Evolutionary conservation across 2,888 invertebrate genomes (phyloP).

Genomic region (Conchocele bisecta): DNA sequence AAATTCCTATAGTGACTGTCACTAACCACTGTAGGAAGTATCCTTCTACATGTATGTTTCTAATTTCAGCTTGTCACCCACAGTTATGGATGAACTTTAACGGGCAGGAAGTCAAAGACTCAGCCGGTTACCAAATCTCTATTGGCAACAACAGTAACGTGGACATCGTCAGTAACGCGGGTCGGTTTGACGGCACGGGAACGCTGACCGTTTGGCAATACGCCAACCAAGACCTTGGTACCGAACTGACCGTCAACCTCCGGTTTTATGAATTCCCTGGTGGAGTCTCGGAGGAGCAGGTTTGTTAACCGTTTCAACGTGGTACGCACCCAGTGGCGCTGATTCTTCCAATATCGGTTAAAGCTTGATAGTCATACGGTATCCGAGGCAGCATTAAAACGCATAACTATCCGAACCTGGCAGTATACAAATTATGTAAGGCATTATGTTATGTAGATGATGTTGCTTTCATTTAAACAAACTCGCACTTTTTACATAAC

Average conservation of each 20-base stretch:
- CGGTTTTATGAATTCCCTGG: constrained; percentile 62
- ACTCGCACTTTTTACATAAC: too few relatives aligned
- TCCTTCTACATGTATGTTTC: not conserved
- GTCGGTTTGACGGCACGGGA: constrained; percentile 62
- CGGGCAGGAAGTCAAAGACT: constrained; percentile 53
- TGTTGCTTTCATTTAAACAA: too few relatives aligned
- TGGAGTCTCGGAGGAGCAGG: constrained; percentile 57
- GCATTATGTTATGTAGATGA: too few relatives aligned
- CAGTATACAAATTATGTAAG: too few relatives aligned
- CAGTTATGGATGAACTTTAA: constrained; percentile 60
- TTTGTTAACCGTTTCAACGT: too few relatives aligned
- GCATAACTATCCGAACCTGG: too few relatives aligned
- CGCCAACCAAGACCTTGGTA: constrained; percentile 57
- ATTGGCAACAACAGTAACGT: constrained; percentile 63
- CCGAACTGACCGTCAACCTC: constrained; percentile 52
- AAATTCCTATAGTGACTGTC: not conserved
- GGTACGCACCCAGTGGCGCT: too few relatives aligned
- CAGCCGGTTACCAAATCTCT: constrained; percentile 56
- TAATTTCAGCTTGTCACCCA: constrained; percentile 55
- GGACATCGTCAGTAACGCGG: constrained; percentile 59
- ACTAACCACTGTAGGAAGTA: not conserved
- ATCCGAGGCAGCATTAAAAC: too few relatives aligned
- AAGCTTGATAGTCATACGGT: too few relatives aligned
- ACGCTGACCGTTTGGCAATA: constrained; percentile 62
- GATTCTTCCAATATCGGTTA: too few relatives aligned